Conservation (phyloP, 2,797 vertebrate genomes). For the Leptodactylus fallax region DNA sequence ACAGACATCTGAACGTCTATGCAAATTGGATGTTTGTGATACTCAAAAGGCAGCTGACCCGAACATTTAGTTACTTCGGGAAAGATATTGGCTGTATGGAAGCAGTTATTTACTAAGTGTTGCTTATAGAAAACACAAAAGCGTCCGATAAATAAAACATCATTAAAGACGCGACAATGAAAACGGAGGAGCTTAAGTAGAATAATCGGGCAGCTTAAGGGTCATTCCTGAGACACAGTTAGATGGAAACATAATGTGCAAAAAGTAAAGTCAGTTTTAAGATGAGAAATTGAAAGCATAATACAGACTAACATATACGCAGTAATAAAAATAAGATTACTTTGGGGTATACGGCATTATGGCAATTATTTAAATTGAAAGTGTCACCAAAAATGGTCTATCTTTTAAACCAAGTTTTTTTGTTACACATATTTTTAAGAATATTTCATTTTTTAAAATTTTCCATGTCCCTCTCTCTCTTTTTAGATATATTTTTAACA, state of each 20-base stretch:
- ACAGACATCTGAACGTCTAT: slow-evolving; percentile 27
- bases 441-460: too few relatives aligned
- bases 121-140: not conserved
- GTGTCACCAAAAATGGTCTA: too few relatives aligned
- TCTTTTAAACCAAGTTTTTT: too few relatives aligned
- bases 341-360: too few relatives aligned
- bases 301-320: too few relatives aligned
- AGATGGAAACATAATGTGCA: not conserved
- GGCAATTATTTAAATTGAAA: too few relatives aligned
- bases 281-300: too few relatives aligned
- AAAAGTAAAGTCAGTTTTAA: not conserved
- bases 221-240: not conserved
- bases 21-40: slow-evolving; percentile 34
- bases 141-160: not conserved
- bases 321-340: too few relatives aligned
- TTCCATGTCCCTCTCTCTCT: too few relatives aligned
- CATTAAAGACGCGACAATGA: not conserved
- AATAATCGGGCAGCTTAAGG: not conserved
- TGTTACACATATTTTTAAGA: too few relatives aligned
- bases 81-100: not conserved
- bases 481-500: too few relatives aligned
- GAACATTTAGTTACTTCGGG: not conserved
- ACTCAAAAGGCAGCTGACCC: slow-evolving; percentile 23
- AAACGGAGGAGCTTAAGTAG: not conserved
- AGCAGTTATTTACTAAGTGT: not conserved